Percentiles rank a stretch among this genome's conserved stretches.
Conservation (phyloP, 2,797 vertebrate species). For the Vireo griseus region DNA sequence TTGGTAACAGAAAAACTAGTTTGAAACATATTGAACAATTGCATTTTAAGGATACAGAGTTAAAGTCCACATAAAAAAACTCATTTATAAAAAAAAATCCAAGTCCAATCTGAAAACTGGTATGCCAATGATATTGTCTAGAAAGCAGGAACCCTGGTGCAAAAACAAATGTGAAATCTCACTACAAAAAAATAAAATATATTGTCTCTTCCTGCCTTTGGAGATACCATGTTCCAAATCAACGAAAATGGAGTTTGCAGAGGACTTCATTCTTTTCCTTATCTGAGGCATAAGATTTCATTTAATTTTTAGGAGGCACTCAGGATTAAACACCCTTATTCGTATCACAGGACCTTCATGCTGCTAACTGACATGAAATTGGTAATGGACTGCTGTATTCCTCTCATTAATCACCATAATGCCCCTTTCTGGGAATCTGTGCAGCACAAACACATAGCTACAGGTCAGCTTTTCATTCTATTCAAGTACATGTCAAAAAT, state of each 20-base stretch:
- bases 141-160: not conserved
- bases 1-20: not conserved
- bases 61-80: not conserved
- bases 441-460: not conserved
- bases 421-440: not conserved
- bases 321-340: not conserved
- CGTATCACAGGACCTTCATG: not conserved
- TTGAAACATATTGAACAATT: not conserved
- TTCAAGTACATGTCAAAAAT: not conserved
- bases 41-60: not conserved
- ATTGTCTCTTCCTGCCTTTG: not conserved
- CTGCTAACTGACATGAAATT: not conserved
- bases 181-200: not conserved
- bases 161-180: not conserved
- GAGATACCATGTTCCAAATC: not conserved
- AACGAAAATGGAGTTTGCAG: not conserved
- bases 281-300: not conserved
- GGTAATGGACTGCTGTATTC: not conserved
- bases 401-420: not conserved
- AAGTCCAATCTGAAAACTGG: not conserved
- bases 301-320: not conserved
- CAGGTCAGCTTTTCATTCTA: not conserved
- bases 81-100: not conserved
- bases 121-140: accelerated
- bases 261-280: not conserved